Conservation (phyloP, 2,888 invertebrate species). For the Nemurella pictetii region DNA sequence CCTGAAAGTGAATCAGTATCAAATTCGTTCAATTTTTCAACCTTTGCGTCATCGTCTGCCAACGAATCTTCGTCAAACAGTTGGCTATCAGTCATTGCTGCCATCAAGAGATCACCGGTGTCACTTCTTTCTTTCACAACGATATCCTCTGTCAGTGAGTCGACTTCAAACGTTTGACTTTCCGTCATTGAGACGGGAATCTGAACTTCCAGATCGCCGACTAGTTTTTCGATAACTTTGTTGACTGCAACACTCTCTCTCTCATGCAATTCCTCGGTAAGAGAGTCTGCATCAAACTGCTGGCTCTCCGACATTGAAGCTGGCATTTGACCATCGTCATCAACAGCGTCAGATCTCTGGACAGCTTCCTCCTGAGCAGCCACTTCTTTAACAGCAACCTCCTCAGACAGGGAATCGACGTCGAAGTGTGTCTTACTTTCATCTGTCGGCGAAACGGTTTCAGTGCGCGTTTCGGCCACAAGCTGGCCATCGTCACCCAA, state of each 20-base stretch:
- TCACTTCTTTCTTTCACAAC: not conserved
- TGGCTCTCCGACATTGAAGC: not conserved
- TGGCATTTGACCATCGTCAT: not conserved
- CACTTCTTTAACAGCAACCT: not conserved
- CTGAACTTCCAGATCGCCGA: not conserved
- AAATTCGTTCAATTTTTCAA: not conserved
- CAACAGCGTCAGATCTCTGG: not conserved
- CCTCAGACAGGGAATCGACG: not conserved
- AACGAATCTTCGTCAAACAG: slow-evolving; percentile 3
- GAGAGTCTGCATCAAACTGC: not conserved
- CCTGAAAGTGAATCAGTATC: not conserved
- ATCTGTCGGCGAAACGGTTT: not conserved
- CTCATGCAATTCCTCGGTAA: not conserved
- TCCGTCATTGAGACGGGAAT: not conserved
- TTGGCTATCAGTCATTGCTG: not conserved
- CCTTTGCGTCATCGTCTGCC: not conserved
- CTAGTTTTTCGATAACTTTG: not conserved
- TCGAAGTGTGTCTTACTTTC: not conserved
- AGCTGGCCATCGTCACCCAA: not conserved
- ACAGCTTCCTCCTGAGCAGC: not conserved
- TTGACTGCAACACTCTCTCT: not conserved
- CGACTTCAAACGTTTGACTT: not conserved
- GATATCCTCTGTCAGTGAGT: not conserved
- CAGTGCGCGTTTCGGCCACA: not conserved
- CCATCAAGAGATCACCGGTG: not conserved